A percentile compares a stretch with the other conserved stretches of the same genome.
Conservation (phyloP, 2,888 invertebrate genomes). For the Oegoconia quadripuncta region DNA sequence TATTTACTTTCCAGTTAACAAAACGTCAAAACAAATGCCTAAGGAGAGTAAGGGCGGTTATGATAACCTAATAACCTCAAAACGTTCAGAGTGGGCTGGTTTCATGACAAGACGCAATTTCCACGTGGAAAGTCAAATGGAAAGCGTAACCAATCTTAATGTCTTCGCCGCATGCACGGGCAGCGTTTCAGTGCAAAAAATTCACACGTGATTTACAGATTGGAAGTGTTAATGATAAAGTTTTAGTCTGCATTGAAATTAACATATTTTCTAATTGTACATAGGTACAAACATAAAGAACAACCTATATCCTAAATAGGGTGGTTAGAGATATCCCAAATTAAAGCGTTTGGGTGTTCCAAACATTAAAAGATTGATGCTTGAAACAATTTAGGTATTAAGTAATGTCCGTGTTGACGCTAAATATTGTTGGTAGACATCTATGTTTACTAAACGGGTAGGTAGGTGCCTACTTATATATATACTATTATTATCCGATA, state of each 20-base stretch:
- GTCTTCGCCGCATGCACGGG: constrained; percentile 63
- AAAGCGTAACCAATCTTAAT: constrained; percentile 72
- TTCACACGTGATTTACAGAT: constrained; percentile 41
- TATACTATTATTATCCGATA: too few species aligned
- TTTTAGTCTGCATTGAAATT: constrained; percentile 2
- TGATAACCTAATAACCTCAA: constrained; percentile 69
- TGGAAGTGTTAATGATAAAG: neutral
- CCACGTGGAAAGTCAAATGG: constrained; percentile 67
- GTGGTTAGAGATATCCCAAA: too few species aligned
- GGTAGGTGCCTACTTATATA: too few species aligned
- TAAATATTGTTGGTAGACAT: too few species aligned
- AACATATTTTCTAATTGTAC: too few species aligned
- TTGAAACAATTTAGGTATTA: too few species aligned
- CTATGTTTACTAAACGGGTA: too few species aligned
- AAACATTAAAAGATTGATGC: too few species aligned
- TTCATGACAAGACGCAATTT: constrained; percentile 75
- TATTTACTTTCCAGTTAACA: constrained; percentile 30
- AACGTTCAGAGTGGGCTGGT: constrained; percentile 50
- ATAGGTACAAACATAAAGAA: too few species aligned
- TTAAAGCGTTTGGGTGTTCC: too few species aligned
- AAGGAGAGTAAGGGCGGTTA: constrained; percentile 38
- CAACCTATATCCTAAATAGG: too few species aligned
- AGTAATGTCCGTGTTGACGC: too few species aligned
- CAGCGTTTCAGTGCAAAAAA: constrained; percentile 50
- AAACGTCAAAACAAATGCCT: constrained; percentile 39